phyloP scores from a whole-genome alignment of 2,797 vertebrate species.

The Gorsachius magnificus region DNA sequence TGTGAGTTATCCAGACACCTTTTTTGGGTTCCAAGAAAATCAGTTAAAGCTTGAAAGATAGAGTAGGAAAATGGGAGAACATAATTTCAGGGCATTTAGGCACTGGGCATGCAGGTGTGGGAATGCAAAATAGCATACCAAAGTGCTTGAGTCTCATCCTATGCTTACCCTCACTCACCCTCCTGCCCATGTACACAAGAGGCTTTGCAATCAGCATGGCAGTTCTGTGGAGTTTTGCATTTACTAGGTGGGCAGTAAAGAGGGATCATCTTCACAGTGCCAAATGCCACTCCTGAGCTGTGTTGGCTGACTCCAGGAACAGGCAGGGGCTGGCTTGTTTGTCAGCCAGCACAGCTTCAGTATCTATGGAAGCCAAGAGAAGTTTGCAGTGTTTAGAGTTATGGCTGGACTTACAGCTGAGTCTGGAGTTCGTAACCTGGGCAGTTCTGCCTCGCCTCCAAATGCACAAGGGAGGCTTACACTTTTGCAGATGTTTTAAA shows the following conservation, averaged over 20 bases:
- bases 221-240: background rate
- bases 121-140: background rate
- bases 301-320: background rate
- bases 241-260: background rate
- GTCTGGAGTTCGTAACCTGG: background rate
- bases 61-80: background rate
- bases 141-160: background rate
- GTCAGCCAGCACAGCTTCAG: background rate
- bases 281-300: background rate
- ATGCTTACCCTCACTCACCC: background rate
- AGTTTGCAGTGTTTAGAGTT: background rate
- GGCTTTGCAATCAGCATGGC: background rate
- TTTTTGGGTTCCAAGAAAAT: background rate
- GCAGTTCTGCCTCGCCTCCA: background rate
- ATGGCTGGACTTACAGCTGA: background rate
- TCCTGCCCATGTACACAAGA: background rate
- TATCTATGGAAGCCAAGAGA: background rate
- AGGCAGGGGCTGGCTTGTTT: background rate
- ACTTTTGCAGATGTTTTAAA: conserved; percentile 50
- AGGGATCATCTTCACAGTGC: background rate
- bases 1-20: background rate
- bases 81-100: background rate
- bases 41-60: background rate
- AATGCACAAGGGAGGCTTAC: background rate
- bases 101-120: background rate